Percentiles rank a stretch among this genome's conserved stretches.
Conservation (phyloP, 2,888 invertebrate genomes). For the Sinohyriopsis cumingii region DNA sequence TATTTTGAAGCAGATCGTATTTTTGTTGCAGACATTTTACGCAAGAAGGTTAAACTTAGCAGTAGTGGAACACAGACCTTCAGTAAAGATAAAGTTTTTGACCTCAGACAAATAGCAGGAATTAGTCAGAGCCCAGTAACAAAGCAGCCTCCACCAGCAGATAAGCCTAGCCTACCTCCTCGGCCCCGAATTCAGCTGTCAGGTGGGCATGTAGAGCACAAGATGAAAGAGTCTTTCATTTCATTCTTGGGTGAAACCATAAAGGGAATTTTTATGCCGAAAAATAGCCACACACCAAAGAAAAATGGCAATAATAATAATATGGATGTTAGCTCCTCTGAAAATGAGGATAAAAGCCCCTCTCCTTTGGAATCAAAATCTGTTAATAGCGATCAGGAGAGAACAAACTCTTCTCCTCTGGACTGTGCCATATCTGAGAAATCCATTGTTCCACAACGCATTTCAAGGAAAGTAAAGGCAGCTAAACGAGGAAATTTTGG, state of each 20-base stretch:
- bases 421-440: conserved; percentile 48
- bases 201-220: conserved; percentile 48
- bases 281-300: conserved; percentile 23
- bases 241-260: conserved; percentile 34
- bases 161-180: conserved; percentile 23
- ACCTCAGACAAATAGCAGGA: conserved; percentile 67
- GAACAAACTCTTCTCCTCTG: conserved; percentile 12
- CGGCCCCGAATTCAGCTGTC: conserved; percentile 38
- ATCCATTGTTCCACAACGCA: conserved; percentile 45
- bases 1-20: conserved; percentile 83
- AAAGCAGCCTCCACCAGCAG: conserved; percentile 11
- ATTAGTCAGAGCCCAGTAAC: conserved; percentile 25
- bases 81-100: conserved; percentile 74
- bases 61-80: conserved; percentile 75
- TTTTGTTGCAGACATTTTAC: conserved; percentile 72
- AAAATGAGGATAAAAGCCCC: conserved; percentile 9
- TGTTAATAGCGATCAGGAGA: conserved; percentile 22
- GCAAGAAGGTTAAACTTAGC: conserved; percentile 52
- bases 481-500: conserved; percentile 27
- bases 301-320: conserved; percentile 32
- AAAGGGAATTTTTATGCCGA: conserved; percentile 39
- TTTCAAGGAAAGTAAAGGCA: conserved; percentile 43
- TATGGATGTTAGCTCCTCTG: conserved; percentile 29
- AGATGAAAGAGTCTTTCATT: conserved; percentile 37
- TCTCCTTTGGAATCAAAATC: conserved; percentile 6